These are phyloP conservation scores for Lophius piscatorius DNA, from an alignment of 2,113 vertebrate genomes.

Conservation along the genomic window DNA sequence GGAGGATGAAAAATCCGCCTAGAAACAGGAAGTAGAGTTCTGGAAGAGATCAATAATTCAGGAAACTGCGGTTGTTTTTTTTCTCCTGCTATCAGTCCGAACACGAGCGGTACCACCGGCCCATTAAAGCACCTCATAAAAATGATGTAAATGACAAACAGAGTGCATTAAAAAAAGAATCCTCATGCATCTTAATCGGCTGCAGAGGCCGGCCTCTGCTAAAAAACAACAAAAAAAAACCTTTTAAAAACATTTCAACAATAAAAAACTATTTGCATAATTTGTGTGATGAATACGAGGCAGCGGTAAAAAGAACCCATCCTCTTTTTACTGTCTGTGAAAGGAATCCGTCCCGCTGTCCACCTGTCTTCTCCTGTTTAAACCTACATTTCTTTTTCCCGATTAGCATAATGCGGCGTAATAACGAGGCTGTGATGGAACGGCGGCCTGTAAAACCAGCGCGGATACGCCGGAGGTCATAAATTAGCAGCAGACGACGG, in stretches of 20 bases:
- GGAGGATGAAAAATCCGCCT: too few relatives aligned
- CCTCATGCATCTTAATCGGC: slow-evolving; percentile 34
- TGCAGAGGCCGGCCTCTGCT: not conserved
- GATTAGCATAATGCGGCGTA: slow-evolving; percentile 61
- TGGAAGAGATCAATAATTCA: too few relatives aligned
- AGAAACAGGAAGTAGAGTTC: too few relatives aligned
- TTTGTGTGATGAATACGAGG: slow-evolving; percentile 46
- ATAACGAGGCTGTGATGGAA: slow-evolving; percentile 64
- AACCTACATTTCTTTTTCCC: slow-evolving; percentile 67
- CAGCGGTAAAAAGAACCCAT: slow-evolving; percentile 62
- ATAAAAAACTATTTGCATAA: slow-evolving; percentile 53
- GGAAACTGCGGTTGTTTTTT: not conserved
- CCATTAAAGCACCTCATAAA: slow-evolving; percentile 19
- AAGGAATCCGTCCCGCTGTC: slow-evolving; percentile 57
- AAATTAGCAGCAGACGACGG: slow-evolving; percentile 63
- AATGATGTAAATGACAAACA: slow-evolving; percentile 15
- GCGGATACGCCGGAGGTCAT: slow-evolving; percentile 48
- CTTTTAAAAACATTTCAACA: slow-evolving; percentile 28
- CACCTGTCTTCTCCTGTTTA: slow-evolving; percentile 75
- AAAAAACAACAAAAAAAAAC: slow-evolving; percentile 23
- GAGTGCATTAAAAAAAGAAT: slow-evolving; percentile 9
- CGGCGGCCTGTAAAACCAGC: slow-evolving; percentile 29
- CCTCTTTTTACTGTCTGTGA: slow-evolving; percentile 72
- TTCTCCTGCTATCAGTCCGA: too few relatives aligned
- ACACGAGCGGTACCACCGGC: not conserved